Conservation (phyloP, 2,888 invertebrate genomes). For the Seira musarum region DNA sequence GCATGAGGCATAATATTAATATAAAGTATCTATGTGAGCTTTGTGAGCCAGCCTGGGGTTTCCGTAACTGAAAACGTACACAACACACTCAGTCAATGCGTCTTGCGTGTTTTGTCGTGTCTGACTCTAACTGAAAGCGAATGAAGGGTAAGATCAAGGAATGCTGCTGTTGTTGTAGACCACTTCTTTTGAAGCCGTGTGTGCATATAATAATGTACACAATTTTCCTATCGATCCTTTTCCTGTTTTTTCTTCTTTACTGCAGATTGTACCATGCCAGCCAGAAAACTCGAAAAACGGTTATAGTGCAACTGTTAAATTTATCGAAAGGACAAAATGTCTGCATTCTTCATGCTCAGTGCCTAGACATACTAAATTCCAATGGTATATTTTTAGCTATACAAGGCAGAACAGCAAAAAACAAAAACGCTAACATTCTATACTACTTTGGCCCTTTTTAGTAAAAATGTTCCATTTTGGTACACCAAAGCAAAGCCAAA, state of each 20-base stretch:
- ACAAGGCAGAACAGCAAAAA: background rate
- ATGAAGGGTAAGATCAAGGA: conserved; percentile 57
- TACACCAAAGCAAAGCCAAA: too few relatives aligned
- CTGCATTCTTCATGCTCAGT: background rate
- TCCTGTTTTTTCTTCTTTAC: background rate
- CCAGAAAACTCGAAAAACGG: background rate
- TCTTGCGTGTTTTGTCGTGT: conserved; percentile 7
- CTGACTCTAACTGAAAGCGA: background rate
- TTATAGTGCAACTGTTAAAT: conserved; percentile 4
- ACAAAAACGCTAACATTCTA: too few relatives aligned
- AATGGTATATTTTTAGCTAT: conserved; percentile 2
- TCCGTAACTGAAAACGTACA: conserved; percentile 10
- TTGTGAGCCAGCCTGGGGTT: background rate
- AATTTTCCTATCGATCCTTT: conserved; percentile 3
- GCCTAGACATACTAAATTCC: conserved; percentile 7
- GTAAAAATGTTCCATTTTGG: too few relatives aligned
- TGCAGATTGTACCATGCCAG: background rate
- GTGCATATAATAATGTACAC: background rate
- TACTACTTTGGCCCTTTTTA: too few relatives aligned
- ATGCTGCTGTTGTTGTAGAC: conserved; percentile 11
- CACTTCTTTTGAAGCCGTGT: background rate
- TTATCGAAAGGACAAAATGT: conserved; percentile 10
- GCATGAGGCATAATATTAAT: too few relatives aligned
- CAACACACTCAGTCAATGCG: background rate
- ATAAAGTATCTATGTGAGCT: too few relatives aligned